Base-by-base conservation (phyloP, 2,797 vertebrate genomes). In the Enoplosus armatus region DNA sequence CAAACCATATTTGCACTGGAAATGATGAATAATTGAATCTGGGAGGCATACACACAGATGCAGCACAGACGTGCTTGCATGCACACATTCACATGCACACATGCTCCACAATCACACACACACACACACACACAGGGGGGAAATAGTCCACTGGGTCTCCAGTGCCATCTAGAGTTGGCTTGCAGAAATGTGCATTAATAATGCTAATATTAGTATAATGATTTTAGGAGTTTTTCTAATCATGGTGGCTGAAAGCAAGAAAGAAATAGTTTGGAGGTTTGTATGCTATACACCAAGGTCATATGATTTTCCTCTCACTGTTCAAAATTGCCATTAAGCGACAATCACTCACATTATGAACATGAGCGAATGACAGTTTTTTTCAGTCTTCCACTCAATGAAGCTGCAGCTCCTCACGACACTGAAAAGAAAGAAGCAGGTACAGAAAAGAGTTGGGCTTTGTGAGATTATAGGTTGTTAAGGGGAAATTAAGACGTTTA, bases 11-110 rank as follows among this genome's bases (percentile, higher is more conserved):
- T 93, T 93, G 89, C 84, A 85, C 87, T 92, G 89, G 90, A 94
- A 92, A 89, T 85, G 65, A 91, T 92, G 87, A 93, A 95, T 95
- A 93, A 95, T 95, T 95, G 86, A 95, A 92, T 93, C 85, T 85
- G 75, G 86, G 85, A 85, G 69, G 85, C 85, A 87, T 63, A 85
- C 67, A 75, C 86, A 84, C 87, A 87, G 50, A 90, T 80, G 62
- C 62, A 90, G 72, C 81, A 80, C 72, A 85, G 68, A 72, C 58
- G 24, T 51, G 79, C 53, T 39, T 61, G 58, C 61, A 62, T 70
- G 47, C 68, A 68, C 81, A 80, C 68, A 75, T 20, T 15, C 26
- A 56, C 72, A 72, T n/a, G 22, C 67, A 72, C 69, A 67, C 72
- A 72, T 43, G 29, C 72, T 59, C 7, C 59, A 37, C 74, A 56